Percentiles rank a stretch among this genome's conserved stretches.
Conservation (phyloP, 2,888 invertebrate genomes). For the Eristalinus aeneus region DNA sequence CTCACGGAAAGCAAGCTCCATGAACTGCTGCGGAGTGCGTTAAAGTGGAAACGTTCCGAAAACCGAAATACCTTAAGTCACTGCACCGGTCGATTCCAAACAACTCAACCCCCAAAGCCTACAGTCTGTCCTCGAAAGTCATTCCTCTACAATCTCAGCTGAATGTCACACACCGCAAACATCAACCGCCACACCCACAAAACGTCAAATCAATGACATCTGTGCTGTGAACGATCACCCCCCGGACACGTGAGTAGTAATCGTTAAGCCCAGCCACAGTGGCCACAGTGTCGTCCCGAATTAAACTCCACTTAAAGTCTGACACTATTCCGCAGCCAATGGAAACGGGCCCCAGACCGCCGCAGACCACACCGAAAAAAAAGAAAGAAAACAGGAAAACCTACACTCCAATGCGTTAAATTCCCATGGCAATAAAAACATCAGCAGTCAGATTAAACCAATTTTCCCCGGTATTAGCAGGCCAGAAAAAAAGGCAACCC, state of each 20-base stretch:
- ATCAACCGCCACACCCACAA: neutral
- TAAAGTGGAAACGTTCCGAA: too few species aligned
- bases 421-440: conserved; percentile 71
- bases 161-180: neutral
- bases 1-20: too few species aligned
- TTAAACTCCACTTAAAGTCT: conserved; percentile 57
- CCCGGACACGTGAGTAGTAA: neutral
- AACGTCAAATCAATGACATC: neutral
- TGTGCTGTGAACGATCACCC: neutral
- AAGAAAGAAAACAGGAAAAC: conserved; percentile 12
- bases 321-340: conserved; percentile 42
- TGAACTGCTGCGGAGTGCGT: too few species aligned
- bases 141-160: neutral
- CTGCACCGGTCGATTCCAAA: too few species aligned
- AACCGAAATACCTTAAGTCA: too few species aligned
- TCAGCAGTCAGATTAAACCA: conserved; percentile 71
- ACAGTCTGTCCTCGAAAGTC: neutral
- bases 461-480: conserved; percentile 67
- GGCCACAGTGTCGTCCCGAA: conserved; percentile 23
- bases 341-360: neutral
- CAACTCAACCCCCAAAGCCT: too few species aligned
- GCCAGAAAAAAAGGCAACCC: conserved; percentile 13
- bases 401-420: conserved; percentile 65
- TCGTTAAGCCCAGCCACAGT: neutral
- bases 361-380: neutral